These are phyloP conservation scores for Apteryx owenii DNA, from an alignment of 2,113 vertebrate species.

Conservation along the genomic window DNA sequence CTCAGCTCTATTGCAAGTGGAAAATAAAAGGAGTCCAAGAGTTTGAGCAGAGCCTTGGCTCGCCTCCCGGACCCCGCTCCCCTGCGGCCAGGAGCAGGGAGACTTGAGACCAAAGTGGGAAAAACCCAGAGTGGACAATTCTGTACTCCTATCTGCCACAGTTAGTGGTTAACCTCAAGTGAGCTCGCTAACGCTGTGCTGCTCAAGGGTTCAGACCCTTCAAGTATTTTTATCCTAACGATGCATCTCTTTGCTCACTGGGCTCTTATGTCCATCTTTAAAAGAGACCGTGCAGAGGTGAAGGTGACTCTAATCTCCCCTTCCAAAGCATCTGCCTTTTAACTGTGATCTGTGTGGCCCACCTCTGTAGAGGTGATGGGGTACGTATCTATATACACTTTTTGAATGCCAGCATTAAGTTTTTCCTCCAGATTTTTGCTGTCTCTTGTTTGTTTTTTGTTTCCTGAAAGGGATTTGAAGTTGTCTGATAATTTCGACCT, in stretches of 20 bases:
- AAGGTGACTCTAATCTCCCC: not conserved
- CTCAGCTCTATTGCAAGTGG: not conserved
- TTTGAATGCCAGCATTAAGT: not conserved
- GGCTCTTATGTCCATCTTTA: fast-evolving
- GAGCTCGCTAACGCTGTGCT: not conserved
- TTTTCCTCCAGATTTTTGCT: not conserved
- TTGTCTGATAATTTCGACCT: fast-evolving
- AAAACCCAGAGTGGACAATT: fast-evolving
- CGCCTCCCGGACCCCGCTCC: fast-evolving
- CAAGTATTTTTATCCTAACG: fast-evolving
- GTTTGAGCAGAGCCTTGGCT: not conserved
- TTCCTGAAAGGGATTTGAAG: not conserved
- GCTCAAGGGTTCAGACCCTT: not conserved
- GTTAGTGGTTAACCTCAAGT: not conserved
- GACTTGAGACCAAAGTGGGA: not conserved
- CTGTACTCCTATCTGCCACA: fast-evolving
- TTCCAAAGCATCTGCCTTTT: not conserved
- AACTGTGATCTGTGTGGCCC: not conserved
- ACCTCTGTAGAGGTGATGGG: fast-evolving
- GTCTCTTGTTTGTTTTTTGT: not conserved
- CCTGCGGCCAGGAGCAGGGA: fast-evolving
- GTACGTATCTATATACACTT: fast-evolving
- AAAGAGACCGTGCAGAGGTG: fast-evolving
- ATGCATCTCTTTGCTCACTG: fast-evolving
- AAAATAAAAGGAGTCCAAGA: fast-evolving